A percentile compares a stretch with the other conserved stretches of the same genome.
Evolutionary conservation across 2,888 invertebrate species (phyloP).

Genomic region (Ectemnius cavifrons): DNA sequence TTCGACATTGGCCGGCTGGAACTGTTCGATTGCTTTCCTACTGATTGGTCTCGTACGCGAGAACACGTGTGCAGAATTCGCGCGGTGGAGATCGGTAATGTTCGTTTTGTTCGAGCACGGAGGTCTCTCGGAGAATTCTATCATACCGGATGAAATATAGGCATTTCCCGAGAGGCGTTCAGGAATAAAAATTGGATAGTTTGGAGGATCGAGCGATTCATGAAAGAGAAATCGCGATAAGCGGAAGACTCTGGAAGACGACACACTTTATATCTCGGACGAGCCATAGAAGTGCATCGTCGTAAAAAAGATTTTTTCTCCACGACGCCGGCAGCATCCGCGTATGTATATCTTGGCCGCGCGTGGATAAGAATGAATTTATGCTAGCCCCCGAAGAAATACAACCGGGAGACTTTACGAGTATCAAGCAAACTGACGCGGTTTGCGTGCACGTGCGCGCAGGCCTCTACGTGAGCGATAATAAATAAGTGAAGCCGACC

Average conservation of each 20-base stretch:
- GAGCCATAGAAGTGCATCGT: slow-evolving; percentile 20
- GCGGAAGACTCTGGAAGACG: too few species aligned
- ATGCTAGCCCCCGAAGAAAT: not conserved
- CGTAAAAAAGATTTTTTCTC: not conserved
- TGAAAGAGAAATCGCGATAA: slow-evolving; percentile 3
- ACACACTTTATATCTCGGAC: not conserved
- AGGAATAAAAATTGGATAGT: not conserved
- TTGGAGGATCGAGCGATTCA: not conserved
- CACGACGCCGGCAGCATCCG: not conserved
- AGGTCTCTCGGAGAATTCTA: not conserved
- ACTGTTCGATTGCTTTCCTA: not conserved
- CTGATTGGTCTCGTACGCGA: not conserved
- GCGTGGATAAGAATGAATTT: slow-evolving; percentile 5
- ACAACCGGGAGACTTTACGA: slow-evolving; percentile 4
- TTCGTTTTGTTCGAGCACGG: not conserved
- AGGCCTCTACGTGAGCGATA: not conserved
- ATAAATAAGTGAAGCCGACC: slow-evolving; percentile 9
- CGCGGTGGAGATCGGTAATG: not conserved
- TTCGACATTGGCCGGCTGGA: not conserved
- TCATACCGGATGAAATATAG: not conserved
- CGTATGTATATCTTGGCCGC: slow-evolving; percentile 6
- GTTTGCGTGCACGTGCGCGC: not conserved
- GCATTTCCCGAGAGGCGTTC: not conserved
- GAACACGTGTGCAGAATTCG: not conserved
- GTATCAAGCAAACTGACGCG: slow-evolving; percentile 6